Base-by-base conservation (phyloP, 1,140 invertebrate genomes). In the Drosophila triauraria region DNA sequence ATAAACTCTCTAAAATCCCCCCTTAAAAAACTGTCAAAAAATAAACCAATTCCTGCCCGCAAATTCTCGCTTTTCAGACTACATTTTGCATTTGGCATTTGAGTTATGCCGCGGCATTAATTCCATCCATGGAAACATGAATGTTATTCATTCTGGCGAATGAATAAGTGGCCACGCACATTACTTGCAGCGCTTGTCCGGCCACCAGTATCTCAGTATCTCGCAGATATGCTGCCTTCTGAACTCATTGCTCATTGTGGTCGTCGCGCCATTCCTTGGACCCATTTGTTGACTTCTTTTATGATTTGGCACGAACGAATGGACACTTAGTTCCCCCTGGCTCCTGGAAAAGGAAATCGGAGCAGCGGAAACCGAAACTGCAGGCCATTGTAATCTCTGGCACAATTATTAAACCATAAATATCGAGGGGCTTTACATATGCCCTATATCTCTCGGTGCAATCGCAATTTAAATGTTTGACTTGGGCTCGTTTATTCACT, bases 401-500 rank as follows among this genome's bases (percentile, higher is more conserved):
- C 53, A 43, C 70, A 74, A 72, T 72, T 72, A 74, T 51, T 72
- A 74, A 59, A 15, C 43, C 69, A 75, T 62, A 61, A 71, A 65
- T 67, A 82, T 68, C 47, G n/a, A n/a, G 27, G 13, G 64, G 60
- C 53, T 61, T 23, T 68, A 17, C 53, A 38, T 70, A 32, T 32
- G 30, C 27, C 32, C 35, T 38, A 12, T 70, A 17, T 56, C 30
- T 78, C 38, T 47, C 46, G 70, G 67, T 59, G 80, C 69, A 80
- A 87, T 80, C 85, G 78, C 84, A 84, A 88, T 80, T 79, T 85
- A 85, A 90, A 82, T 91, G 85, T 88, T 88, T 84, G 78, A 51
- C 71, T 88, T 87, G 86, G 84, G 84, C 84, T 78, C 86, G 84
- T 87, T 83, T 87, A 87, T 87, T 75, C 77, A 79, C 81, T 88